Evolutionary conservation across 2,797 vertebrate species (phyloP), one percentile per base, ranked within the genome.

Genomic region (Alosa sapidissima): DNA sequence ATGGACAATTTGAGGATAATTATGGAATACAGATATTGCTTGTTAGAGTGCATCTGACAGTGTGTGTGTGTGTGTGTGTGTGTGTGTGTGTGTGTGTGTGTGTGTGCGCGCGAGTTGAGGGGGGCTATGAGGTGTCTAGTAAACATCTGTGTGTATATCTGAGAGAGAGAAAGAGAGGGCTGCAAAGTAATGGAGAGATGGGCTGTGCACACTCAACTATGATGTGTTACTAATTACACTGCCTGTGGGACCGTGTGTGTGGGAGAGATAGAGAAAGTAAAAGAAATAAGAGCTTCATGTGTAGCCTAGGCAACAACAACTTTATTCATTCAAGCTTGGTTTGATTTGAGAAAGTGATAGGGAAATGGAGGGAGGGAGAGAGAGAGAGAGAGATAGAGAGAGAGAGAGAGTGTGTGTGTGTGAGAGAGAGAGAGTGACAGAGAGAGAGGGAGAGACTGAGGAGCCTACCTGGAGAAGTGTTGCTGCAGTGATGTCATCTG

Each of bases 401-500:
- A 28, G n/a, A 62, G 21, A 62, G 60, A 55, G 54, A 55, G 54
- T 0, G 28, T 28, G 28, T 28, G 28, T 28, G 28, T 28, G 28
- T 28, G n/a, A 28, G 21, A 28, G 60, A 55, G 54, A 58, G 54
- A 33, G n/a, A 65, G 24, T 33, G 9, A 65, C 11, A 65, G 24
- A 65, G 24, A 65, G 9, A 65, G 62, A 65, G 24, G 13, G 62
- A 58, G 55, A 58, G 55, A 33, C 4, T 28, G 28, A 65, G 10
- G 28, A 4, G 13, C 68, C 3, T 95, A 98, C 97, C 97, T 98
- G 94, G 95, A 96, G 93, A 98, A 97, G 87, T 96, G 96, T 87
- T 95, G 95, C 90, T 98, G 97, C 90, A 98, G 93, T 54, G 96
- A 95, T 3, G 94, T 94, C 97, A 98, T 97, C 95, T 98, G 97